Conservation (phyloP, 2,888 invertebrate species). For the Phengaris arion region DNA sequence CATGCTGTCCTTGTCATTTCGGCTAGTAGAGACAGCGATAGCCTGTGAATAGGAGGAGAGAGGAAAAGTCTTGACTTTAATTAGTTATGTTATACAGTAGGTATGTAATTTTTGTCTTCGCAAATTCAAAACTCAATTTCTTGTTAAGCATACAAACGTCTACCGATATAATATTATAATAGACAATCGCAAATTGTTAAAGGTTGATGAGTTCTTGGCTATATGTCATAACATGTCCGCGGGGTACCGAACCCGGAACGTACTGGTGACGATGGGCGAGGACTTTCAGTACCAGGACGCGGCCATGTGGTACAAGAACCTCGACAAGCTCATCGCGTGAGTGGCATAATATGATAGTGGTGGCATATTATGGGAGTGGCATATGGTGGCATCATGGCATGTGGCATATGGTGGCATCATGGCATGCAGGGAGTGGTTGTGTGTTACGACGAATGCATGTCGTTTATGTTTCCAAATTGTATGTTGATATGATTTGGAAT, state of each 20-base stretch:
- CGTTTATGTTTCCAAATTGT: too few relatives aligned
- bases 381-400: not conserved
- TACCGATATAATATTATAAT: too few relatives aligned
- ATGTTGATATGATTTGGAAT: too few relatives aligned
- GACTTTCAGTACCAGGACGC: constrained; percentile 93
- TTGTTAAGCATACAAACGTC: too few relatives aligned
- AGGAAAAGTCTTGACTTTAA: too few relatives aligned
- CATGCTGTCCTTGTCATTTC: too few relatives aligned
- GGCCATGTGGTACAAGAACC: constrained; percentile 87
- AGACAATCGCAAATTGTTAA: constrained; percentile 33
- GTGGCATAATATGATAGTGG: constrained; percentile 43
- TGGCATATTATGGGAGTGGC: constrained; percentile 1
- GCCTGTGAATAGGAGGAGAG: too few relatives aligned
- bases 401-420: not conserved
- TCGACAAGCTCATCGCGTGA: constrained; percentile 92
- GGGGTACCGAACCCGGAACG: constrained; percentile 83
- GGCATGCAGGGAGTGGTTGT: not conserved
- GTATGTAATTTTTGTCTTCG: too few relatives aligned
- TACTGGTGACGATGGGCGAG: constrained; percentile 95
- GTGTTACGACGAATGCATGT: not conserved
- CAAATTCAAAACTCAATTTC: too few relatives aligned
- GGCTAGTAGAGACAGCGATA: too few relatives aligned
- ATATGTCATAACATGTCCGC: constrained; percentile 75
- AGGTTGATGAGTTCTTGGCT: constrained; percentile 80
- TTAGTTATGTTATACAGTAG: too few relatives aligned